A percentile compares a stretch with the other conserved stretches of the same genome.
Conservation (phyloP, 2,888 invertebrate species). For the Drosophila mimica region DNA sequence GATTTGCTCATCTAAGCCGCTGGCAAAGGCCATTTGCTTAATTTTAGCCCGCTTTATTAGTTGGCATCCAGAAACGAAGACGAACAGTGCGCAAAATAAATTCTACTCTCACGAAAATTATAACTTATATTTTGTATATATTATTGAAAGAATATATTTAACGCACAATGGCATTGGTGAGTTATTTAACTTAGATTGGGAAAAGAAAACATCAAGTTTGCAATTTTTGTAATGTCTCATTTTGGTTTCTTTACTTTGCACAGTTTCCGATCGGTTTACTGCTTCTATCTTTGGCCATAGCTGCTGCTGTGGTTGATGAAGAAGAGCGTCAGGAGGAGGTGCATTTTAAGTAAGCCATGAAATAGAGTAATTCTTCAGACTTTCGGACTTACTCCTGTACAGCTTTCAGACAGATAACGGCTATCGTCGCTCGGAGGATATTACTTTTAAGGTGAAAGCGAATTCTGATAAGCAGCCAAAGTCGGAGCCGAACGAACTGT, state of each 20-base stretch:
- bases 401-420: conserved; percentile 84
- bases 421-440: conserved; percentile 79
- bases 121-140: neutral
- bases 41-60: conserved; percentile 35
- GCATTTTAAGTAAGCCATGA: conserved; percentile 74
- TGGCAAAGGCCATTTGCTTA: conserved; percentile 26
- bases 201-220: neutral
- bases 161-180: conserved; percentile 50
- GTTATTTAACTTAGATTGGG: conserved; percentile 6
- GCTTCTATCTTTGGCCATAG: conserved; percentile 31
- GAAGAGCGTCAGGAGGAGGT: conserved; percentile 52
- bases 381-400: neutral
- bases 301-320: conserved; percentile 24
- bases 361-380: neutral
- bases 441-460: conserved; percentile 63
- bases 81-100: conserved; percentile 41
- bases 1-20: conserved; percentile 65
- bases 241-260: conserved; percentile 7
- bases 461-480: conserved; percentile 25
- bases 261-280: conserved; percentile 48
- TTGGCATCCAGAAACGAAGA: conserved; percentile 50
- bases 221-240: neutral
- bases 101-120: neutral
- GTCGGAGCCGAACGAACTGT: conserved; percentile 25
- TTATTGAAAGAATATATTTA: neutral